Evolutionary conservation across 2,113 vertebrate species (phyloP), one percentile per base, ranked within the genome.

Genomic region (Lontra canadensis): DNA sequence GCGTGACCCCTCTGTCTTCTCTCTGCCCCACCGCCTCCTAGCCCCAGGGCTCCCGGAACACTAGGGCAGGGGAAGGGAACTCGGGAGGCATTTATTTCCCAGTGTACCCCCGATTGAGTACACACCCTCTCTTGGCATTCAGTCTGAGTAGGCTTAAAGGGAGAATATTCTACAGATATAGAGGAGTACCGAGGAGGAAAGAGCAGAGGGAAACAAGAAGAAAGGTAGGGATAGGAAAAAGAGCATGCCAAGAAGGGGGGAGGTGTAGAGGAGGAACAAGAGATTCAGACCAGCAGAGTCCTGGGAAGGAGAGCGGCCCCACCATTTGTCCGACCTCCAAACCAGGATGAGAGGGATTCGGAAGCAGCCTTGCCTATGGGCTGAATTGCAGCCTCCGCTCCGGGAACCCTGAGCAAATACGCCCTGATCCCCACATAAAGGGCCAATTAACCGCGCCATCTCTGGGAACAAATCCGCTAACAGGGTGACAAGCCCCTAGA

Each of bases 351-450:
- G 23, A 69, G 80, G 91, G 84, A 93, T 97, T 96, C 82, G 73
- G 81, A 92, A 82, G 39, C 80, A 67, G 92, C 81, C 36, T 63
- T 44, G 88, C 95, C 90, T 71, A 55, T 10, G 74, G 92, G 96
- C 95, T 96, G 93, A 61, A 82, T 81, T 12, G 47, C 55, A 25
- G 67, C 93, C 97, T 97, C 44, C 69, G 88, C 92, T 97, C 81
- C 79, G 98, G 97, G 98, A 98, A 98, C 97, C 98, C 97, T 98
- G 94, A 61, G 93, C 98, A 99, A 99, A 99, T 98, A 99, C 31
- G 11, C 39, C 57, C 98, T 99, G 98, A 99, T 99, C 98, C 97
- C 97, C n/a, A 95, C 97, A 98, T 98, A 98, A 99, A 98, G 98
- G 98, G 95, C 97, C 98, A 98, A 99, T 99, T 99, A 99, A 98